Percentiles rank a stretch among this genome's conserved stretches.
Conservation (phyloP, 2,113 vertebrate genomes). For the Phalacrocorax brasilianus region DNA sequence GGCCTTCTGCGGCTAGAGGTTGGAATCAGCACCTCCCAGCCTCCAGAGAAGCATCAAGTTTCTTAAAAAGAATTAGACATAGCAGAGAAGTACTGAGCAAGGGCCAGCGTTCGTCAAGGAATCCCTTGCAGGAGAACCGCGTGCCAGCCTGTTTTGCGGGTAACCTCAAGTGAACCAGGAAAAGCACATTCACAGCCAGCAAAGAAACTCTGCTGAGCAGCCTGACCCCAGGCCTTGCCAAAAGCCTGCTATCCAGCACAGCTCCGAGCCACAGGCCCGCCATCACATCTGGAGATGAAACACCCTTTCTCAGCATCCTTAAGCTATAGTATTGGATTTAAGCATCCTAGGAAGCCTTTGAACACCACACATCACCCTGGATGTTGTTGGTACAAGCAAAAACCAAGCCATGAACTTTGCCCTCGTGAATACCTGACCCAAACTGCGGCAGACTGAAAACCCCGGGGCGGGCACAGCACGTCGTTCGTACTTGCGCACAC, state of each 20-base stretch:
- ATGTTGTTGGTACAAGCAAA: fast-evolving
- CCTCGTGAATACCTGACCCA: neutral
- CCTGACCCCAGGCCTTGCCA: neutral
- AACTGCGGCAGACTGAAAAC: neutral
- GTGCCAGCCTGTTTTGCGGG: neutral
- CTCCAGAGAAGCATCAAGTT: neutral
- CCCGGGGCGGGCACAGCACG: fast-evolving
- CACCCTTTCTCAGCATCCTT: neutral
- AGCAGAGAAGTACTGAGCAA: neutral
- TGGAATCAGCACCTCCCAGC: neutral
- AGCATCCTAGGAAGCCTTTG: neutral
- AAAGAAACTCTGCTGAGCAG: neutral
- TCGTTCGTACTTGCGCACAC: fast-evolving
- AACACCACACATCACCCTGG: neutral
- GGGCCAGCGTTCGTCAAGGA: neutral
- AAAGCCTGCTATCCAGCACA: neutral
- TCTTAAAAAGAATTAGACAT: slow-evolving; percentile 6
- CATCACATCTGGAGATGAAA: neutral
- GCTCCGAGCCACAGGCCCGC: neutral
- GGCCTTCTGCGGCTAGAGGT: neutral
- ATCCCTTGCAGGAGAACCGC: neutral
- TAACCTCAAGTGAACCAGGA: neutral
- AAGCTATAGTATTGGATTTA: fast-evolving
- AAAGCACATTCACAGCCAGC: fast-evolving
- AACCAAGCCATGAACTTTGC: neutral